Conservation (phyloP, 2,888 invertebrate genomes). For the Panorpa germanica region DNA sequence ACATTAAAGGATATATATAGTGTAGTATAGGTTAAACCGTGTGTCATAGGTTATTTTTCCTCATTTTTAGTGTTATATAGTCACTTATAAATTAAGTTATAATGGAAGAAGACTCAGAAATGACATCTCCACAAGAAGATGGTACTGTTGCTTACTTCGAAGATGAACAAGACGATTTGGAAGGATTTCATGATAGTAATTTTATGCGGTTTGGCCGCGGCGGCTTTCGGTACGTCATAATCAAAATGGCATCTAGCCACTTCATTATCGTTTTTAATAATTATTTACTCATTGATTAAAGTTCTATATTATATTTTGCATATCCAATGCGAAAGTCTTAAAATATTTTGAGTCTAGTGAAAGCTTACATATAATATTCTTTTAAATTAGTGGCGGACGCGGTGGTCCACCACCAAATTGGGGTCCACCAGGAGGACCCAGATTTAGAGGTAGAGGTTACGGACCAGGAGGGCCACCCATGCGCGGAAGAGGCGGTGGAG, state of each 20-base stretch:
- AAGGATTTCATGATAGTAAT: constrained; percentile 13
- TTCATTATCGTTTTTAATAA: constrained; percentile 10
- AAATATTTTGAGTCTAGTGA: constrained; percentile 12
- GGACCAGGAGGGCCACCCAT: constrained; percentile 30
- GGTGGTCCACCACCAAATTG: constrained; percentile 26
- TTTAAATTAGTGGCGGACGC: constrained; percentile 17
- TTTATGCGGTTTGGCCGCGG: constrained; percentile 20
- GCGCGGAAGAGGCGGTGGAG: constrained; percentile 22
- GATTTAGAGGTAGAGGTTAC: constrained; percentile 47
- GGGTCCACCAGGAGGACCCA: constrained; percentile 40
- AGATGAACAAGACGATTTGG: constrained; percentile 11
- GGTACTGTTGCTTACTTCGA: neutral
- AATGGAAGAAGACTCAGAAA: constrained; percentile 4
- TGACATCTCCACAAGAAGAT: neutral
- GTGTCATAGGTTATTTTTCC: too few species aligned
- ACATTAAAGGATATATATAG: too few species aligned
- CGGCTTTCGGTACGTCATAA: constrained; percentile 20
- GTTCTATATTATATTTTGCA: neutral
- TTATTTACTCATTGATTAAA: constrained; percentile 1
- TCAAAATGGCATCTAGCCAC: constrained; percentile 11
- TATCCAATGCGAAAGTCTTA: constrained; percentile 8
- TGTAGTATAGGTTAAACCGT: too few species aligned
- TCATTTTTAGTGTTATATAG: constrained; percentile 2
- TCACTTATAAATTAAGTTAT: too few species aligned
- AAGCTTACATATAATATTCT: constrained; percentile 14